Base-by-base conservation (phyloP, 2,113 vertebrate genomes). In the Lepisosteus osseus region DNA sequence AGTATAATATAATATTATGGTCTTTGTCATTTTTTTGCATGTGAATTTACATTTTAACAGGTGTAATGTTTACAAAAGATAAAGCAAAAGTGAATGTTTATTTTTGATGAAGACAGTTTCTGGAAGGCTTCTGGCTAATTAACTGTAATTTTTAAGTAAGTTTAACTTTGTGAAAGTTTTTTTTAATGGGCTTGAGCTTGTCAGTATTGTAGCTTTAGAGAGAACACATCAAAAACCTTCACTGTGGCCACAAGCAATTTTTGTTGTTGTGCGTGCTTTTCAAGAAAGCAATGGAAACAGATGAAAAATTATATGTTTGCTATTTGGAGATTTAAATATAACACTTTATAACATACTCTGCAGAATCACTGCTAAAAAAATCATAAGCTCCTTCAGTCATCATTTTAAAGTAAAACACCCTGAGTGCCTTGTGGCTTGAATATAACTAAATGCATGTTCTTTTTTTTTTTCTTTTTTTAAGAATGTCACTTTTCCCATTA, bases 251-350 rank as follows among this genome's bases (percentile, higher is more conserved):
- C 15, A 3, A 29, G 62, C 62, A 64, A 29, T 64, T 41, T 42
- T 64, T 15, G 8, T 4, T n/a, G 13, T 42, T 64, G 4, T 64
- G 3, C 17, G 17, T 40, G 9, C 17, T 42, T 64, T 17, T 17
- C 62, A 9, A 29, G 62, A 42, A 41, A 64, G 7, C 7, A 17
- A 2, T 40, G 62, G 62, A 64, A 40, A 42, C 17, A 64, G 1
- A 29, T 64, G 3, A 64, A 64, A 64, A 64, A 64, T 64, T 64
- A 64, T 64, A 64, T 64, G 62, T 12, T 64, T 41, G 12, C 8
- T 64, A 12, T 42, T 6, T 64, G 13, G 7, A 17, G 62, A 15
- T 64, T 64, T 64, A 64, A 64, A 64, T 64, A 64, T 29, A 64
- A 64, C 62, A 64, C 7, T 64, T 64, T 64, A 64, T 3, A 17